phyloP scores from a whole-genome alignment of 2,797 vertebrate species.

The Fratercula arctica region DNA sequence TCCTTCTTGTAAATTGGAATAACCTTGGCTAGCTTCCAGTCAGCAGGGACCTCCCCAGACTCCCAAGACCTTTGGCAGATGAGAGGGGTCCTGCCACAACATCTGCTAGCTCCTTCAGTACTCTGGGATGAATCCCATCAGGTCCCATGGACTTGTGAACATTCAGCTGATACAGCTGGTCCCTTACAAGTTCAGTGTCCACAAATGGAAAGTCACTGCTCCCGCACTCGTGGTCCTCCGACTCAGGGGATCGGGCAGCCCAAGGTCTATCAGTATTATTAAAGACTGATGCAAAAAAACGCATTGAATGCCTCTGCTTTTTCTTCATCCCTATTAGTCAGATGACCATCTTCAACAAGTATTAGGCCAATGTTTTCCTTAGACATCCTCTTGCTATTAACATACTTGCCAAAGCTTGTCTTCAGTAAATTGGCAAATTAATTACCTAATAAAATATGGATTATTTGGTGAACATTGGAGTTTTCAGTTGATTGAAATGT shows the following conservation, averaged over 20 bases:
- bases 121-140: background rate
- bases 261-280: background rate
- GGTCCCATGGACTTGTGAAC: background rate
- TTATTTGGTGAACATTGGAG: background rate
- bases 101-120: background rate
- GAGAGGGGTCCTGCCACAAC: background rate
- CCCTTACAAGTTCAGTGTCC: background rate
- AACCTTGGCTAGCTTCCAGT: background rate
- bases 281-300: background rate
- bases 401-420: background rate
- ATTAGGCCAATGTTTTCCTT: background rate
- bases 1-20: background rate
- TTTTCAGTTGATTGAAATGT: background rate
- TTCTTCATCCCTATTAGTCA: background rate
- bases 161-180: too few relatives aligned
- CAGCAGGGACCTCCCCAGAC: background rate
- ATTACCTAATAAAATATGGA: constrained; percentile 17
- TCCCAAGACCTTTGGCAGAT: background rate
- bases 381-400: background rate
- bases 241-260: too few relatives aligned
- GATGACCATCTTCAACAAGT: background rate
- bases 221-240: too few relatives aligned
- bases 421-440: constrained; percentile 6
- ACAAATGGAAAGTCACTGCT: background rate
- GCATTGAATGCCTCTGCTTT: background rate